Conservation (phyloP, 2,888 invertebrate genomes). For the Drosophila tripunctata region DNA sequence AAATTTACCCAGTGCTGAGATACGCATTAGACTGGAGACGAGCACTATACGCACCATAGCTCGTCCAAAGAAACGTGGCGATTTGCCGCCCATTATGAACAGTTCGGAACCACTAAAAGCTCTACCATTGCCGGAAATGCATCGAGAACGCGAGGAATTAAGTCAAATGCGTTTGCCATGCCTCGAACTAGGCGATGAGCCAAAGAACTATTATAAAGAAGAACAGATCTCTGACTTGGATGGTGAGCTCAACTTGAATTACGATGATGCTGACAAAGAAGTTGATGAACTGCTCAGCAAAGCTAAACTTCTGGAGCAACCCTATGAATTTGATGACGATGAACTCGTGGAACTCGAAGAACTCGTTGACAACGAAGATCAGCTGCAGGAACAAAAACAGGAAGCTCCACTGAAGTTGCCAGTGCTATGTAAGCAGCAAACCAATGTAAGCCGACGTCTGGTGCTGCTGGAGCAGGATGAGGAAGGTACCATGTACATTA, state of each 20-base stretch:
- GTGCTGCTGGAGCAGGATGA: conserved; percentile 56
- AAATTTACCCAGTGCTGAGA: conserved; percentile 30
- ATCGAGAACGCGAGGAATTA: conserved; percentile 51
- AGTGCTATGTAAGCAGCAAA: conserved; percentile 3
- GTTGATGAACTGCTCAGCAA: conserved; percentile 12
- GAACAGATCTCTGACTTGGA: conserved; percentile 12
- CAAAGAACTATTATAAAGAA: conserved; percentile 13
- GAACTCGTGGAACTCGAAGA: not conserved
- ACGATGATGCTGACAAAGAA: conserved; percentile 32
- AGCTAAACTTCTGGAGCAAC: conserved; percentile 7
- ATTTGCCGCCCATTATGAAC: conserved; percentile 33
- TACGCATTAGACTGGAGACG: conserved; percentile 57
- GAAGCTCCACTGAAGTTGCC: not conserved
- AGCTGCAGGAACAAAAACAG: not conserved
- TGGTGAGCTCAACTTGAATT: conserved; percentile 7
- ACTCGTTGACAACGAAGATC: conserved; percentile 8
- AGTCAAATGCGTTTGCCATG: conserved; percentile 27
- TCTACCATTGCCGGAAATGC: conserved; percentile 43
- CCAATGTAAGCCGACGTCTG: conserved; percentile 44
- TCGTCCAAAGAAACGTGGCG: conserved; percentile 43
- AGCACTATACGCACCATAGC: conserved; percentile 53
- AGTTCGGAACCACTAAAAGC: conserved; percentile 39
- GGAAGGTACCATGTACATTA: conserved; percentile 62
- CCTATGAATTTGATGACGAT: conserved; percentile 23
- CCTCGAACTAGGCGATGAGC: conserved; percentile 17